phyloP scores from a whole-genome alignment of 2,888 invertebrate species.

The Eupithecia inturbata region DNA sequence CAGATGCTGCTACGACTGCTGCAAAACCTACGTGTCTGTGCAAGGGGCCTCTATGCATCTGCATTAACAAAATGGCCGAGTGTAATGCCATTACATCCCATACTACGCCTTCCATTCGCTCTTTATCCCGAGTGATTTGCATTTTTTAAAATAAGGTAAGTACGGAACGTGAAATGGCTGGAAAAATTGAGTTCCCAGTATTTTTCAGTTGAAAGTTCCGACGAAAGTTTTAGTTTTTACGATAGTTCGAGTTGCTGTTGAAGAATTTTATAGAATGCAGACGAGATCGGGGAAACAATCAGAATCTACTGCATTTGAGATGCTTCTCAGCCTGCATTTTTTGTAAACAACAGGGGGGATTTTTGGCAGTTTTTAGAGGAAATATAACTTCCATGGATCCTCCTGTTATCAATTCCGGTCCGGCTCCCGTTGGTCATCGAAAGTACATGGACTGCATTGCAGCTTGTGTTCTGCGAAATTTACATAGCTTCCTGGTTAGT shows the following conservation, averaged over 20 bases:
- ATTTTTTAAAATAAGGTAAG: constrained; percentile 34
- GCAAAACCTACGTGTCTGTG: constrained; percentile 33
- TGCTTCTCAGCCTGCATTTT: background rate
- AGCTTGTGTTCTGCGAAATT: background rate
- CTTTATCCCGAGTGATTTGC: constrained; percentile 33
- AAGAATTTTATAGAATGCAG: constrained; percentile 14
- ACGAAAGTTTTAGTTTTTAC: constrained; percentile 10
- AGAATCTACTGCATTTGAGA: constrained; percentile 11
- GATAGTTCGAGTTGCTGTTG: constrained; percentile 11
- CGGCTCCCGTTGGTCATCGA: too few relatives aligned
- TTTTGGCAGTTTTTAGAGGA: background rate
- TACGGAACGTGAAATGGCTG: constrained; percentile 25
- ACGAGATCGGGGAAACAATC: constrained; percentile 23
- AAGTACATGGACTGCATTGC: background rate
- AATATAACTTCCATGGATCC: background rate
- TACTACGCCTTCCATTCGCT: constrained; percentile 40
- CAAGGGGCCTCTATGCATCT: constrained; percentile 52
- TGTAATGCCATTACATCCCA: constrained; percentile 58
- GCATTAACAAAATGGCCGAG: constrained; percentile 63
- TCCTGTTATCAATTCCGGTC: background rate
- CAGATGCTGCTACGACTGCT: constrained; percentile 6
- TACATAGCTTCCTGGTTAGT: too few relatives aligned
- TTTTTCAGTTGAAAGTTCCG: constrained; percentile 32
- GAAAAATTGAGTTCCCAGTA: constrained; percentile 29
- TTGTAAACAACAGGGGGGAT: background rate